Base-by-base conservation (phyloP, 92 coral and sea anemone species). In the Pocillopora meandrina region DNA sequence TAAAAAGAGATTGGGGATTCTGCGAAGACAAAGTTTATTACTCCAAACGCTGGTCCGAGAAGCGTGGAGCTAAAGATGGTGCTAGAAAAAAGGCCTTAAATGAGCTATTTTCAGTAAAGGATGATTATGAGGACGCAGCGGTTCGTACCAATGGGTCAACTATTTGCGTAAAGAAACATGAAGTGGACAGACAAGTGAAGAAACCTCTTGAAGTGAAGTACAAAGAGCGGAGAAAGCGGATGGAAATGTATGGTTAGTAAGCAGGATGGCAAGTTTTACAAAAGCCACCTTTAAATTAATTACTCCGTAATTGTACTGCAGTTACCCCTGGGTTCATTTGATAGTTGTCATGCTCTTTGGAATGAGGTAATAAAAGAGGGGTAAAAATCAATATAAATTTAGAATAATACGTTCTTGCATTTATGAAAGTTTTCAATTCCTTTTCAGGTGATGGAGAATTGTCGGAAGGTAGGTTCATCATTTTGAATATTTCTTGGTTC, bases 81-180 rank as follows among this genome's bases (percentile, higher is more conserved):
- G 3, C 74, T 17, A 19, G 17, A 59, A 90, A 79, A 81, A 71
- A 65, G 67, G 79, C 60, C 3, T 74, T 90, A 56, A 57, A 58
- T 6, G 91, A 90, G 58, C 70, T 90, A 19, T 90, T 69, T 80
- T 87, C 78, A 62, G 81, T 90, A 14, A 79, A 77, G 69, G 93
- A 79, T 47, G 75, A 78, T 12, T 78, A 65, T 56, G 90, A 90
- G 18, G 93, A 79, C n/a, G 88, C 78, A 34, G 82, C 78, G 42
- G 69, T 90, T 58, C 85, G 93, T 17, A 90, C 93, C 18, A 82
- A 83, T 84, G 93, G 91, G 14, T 72, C 89, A 36, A 65, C 93
- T 14, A 15, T 6, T 13, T 36, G 76, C 12, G 77, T 90, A 7
- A 80, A 83, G 56, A 74, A 80, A 47, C 66, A 33, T 72, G 91